Evolutionary conservation across 2,797 vertebrate genomes (phyloP).

Genomic region (Dryobates pubescens): DNA sequence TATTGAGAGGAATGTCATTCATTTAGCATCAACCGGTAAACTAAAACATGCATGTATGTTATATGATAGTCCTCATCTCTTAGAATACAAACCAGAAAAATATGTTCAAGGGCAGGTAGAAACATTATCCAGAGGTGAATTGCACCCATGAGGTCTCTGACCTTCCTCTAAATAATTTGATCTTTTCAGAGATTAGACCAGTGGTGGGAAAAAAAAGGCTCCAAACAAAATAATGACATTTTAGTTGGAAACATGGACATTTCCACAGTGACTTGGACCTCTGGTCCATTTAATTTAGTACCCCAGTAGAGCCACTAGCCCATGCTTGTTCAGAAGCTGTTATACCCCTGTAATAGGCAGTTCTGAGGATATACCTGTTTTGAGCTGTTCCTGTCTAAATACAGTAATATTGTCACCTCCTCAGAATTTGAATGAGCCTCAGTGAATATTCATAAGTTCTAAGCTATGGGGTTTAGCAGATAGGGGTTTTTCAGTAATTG

Average conservation of each 20-base stretch:
- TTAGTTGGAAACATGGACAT: background rate
- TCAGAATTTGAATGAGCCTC: background rate
- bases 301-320: background rate
- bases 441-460: conserved; percentile 29
- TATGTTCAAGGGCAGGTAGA: background rate
- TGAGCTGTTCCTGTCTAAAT: background rate
- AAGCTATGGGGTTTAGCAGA: background rate
- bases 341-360: background rate
- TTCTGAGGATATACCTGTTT: background rate
- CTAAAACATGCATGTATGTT: background rate
- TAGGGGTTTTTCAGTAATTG: conserved; percentile 35
- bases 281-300: background rate
- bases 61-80: background rate
- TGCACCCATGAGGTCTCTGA: background rate
- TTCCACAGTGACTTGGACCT: background rate
- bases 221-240: background rate
- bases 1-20: background rate
- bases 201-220: background rate
- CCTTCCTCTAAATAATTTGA: background rate
- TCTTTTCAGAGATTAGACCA: background rate
- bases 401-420: background rate
- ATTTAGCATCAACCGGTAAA: background rate
- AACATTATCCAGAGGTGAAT: background rate
- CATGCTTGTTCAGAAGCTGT: background rate
- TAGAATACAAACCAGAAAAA: background rate